These are phyloP conservation scores for Darevskia mixta DNA, from an alignment of 2,797 vertebrate species.

Conservation along the genomic window DNA sequence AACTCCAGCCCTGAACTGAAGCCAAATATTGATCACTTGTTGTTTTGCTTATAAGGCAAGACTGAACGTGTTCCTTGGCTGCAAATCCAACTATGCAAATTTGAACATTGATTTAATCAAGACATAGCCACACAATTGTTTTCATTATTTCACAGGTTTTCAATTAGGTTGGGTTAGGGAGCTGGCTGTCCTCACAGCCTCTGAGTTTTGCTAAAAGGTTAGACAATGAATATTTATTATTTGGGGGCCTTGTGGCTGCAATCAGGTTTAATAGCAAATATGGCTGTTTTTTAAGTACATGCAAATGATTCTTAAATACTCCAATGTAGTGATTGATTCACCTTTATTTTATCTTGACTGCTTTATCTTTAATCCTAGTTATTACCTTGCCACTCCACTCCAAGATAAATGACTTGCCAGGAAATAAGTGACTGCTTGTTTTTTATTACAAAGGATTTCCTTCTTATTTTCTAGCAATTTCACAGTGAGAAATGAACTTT, in stretches of 20 bases:
- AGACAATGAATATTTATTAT: conserved; percentile 75
- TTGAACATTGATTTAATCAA: conserved; percentile 73
- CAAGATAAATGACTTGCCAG: conserved; percentile 63
- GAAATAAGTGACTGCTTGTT: conserved; percentile 66
- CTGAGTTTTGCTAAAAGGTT: conserved; percentile 73
- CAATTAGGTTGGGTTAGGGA: conserved; percentile 71
- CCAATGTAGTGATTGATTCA: conserved; percentile 73
- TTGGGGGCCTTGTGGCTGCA: conserved; percentile 56
- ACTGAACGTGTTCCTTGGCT: conserved; percentile 65
- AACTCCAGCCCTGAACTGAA: conserved; percentile 56
- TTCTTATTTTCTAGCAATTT: conserved; percentile 51
- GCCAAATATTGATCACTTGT: conserved; percentile 64
- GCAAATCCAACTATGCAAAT: conserved; percentile 75
- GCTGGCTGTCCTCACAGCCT: conserved; percentile 53
- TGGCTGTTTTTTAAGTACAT: conserved; percentile 61
- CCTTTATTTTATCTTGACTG: conserved; percentile 70
- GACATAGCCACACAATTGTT: conserved; percentile 69
- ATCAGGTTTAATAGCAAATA: conserved; percentile 62
- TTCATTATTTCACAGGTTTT: conserved; percentile 73
- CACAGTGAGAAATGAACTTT: conserved; percentile 50
- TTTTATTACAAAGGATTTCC: conserved; percentile 61
- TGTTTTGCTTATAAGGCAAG: conserved; percentile 63
- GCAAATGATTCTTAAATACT: conserved; percentile 70
- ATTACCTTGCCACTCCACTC: conserved; percentile 51
- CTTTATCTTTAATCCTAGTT: conserved; percentile 69